Conservation (phyloP, 2,888 invertebrate species). For the Melanotus villosus region DNA sequence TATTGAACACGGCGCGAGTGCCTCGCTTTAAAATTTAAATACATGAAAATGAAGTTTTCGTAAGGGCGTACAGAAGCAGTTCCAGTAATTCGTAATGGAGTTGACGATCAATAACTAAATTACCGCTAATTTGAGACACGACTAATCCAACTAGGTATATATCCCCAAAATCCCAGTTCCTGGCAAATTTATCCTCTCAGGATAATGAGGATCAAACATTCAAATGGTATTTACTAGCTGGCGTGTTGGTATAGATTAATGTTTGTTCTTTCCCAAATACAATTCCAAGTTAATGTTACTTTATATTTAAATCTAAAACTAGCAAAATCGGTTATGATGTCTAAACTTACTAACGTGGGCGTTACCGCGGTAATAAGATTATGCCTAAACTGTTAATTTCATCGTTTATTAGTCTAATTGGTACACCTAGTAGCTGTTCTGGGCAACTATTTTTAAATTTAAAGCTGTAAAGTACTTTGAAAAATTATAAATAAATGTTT, state of each 20-base stretch:
- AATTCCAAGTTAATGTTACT: too few relatives aligned
- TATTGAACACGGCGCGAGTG: background rate
- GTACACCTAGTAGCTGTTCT: too few relatives aligned
- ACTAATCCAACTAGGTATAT: conserved; percentile 23
- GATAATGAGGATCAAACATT: conserved; percentile 21
- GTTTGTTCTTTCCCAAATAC: conserved; percentile 3
- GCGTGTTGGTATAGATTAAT: conserved; percentile 5
- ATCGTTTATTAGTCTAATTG: too few relatives aligned
- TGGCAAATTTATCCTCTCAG: conserved; percentile 21
- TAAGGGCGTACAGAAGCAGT: background rate
- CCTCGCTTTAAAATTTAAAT: too few relatives aligned
- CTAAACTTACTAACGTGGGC: too few relatives aligned
- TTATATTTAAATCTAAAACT: too few relatives aligned
- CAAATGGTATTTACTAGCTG: conserved; percentile 13
- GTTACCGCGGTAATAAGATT: too few relatives aligned
- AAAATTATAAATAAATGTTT: too few relatives aligned
- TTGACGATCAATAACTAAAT: conserved; percentile 13
- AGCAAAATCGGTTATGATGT: too few relatives aligned
- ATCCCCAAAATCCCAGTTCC: conserved; percentile 23
- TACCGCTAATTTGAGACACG: conserved; percentile 20
- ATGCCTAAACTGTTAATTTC: too few relatives aligned
- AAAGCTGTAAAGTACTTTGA: too few relatives aligned
- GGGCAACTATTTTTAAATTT: too few relatives aligned
- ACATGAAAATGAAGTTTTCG: background rate
- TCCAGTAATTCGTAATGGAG: background rate